Evolutionary conservation across 2,113 vertebrate species (phyloP).

Genomic region (Grammatotria lemairii): DNA sequence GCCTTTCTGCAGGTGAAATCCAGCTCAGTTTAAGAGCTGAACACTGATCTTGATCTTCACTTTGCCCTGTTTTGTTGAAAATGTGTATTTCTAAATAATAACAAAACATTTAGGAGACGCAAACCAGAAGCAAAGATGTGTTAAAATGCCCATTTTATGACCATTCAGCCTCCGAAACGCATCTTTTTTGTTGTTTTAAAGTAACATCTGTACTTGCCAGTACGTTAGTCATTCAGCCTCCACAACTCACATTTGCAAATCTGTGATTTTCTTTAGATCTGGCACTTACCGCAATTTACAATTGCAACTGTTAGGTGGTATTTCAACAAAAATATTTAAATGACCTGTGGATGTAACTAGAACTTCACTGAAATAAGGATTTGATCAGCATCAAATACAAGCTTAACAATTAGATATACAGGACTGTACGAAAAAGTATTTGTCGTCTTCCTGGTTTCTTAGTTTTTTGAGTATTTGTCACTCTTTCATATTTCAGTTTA

Average conservation of each 20-base stretch:
- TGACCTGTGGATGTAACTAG: neutral
- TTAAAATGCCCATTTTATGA: neutral
- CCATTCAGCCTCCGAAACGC: neutral
- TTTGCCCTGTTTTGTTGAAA: neutral
- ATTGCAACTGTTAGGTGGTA: neutral
- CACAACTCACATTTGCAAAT: neutral
- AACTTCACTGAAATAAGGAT: neutral
- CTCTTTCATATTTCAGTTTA: neutral
- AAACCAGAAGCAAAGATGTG: neutral
- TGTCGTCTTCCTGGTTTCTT: neutral
- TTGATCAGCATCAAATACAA: neutral
- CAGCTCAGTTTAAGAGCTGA: neutral
- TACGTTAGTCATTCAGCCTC: neutral
- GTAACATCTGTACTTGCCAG: neutral
- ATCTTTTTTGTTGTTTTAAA: neutral
- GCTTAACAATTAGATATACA: neutral
- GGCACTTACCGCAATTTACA: neutral
- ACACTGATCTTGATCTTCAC: neutral
- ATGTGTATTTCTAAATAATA: neutral
- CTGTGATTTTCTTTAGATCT: neutral
- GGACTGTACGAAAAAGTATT: neutral
- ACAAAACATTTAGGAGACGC: neutral
- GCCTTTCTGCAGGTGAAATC: neutral
- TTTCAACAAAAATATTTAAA: neutral
- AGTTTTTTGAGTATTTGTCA: neutral